These are phyloP conservation scores for Gandaritis pyraliata DNA, from an alignment of 2,888 invertebrate species.

Conservation along the genomic window DNA sequence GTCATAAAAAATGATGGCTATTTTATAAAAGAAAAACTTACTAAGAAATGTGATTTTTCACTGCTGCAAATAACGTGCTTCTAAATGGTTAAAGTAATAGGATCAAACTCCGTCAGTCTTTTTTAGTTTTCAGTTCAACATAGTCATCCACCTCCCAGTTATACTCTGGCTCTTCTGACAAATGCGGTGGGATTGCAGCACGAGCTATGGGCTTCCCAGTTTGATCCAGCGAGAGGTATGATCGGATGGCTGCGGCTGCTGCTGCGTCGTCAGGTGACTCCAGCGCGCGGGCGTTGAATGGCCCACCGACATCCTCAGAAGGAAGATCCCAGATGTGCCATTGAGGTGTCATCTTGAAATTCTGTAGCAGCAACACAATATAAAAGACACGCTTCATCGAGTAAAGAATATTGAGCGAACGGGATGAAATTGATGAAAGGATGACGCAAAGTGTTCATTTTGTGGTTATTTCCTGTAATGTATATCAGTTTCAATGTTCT, in stretches of 20 bases:
- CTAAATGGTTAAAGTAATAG: background rate
- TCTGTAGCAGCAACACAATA: slow-evolving; percentile 58
- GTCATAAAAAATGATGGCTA: too few relatives aligned
- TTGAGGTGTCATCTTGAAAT: slow-evolving; percentile 85
- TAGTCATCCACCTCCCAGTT: slow-evolving; percentile 89
- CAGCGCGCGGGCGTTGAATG: slow-evolving; percentile 86
- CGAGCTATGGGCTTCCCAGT: slow-evolving; percentile 86
- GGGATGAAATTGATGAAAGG: too few relatives aligned
- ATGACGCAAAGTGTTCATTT: too few relatives aligned
- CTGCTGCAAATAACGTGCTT: background rate
- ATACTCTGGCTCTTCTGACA: slow-evolving; percentile 80
- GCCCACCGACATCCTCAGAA: slow-evolving; percentile 83
- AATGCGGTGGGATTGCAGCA: slow-evolving; percentile 78
- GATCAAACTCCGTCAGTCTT: slow-evolving; percentile 8
- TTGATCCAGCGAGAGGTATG: slow-evolving; percentile 85
- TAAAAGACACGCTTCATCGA: background rate
- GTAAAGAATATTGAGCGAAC: background rate
- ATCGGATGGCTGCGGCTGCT: slow-evolving; percentile 78
- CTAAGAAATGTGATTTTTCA: background rate
- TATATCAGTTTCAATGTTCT: background rate
- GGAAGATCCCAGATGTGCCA: slow-evolving; percentile 78
- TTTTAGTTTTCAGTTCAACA: slow-evolving; percentile 68
- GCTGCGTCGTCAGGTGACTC: slow-evolving; percentile 78
- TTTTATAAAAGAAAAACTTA: background rate
- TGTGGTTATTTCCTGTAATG: too few relatives aligned